phyloP scores from a whole-genome alignment of 2,888 invertebrate species.

The Meteorus cinctellus region DNA sequence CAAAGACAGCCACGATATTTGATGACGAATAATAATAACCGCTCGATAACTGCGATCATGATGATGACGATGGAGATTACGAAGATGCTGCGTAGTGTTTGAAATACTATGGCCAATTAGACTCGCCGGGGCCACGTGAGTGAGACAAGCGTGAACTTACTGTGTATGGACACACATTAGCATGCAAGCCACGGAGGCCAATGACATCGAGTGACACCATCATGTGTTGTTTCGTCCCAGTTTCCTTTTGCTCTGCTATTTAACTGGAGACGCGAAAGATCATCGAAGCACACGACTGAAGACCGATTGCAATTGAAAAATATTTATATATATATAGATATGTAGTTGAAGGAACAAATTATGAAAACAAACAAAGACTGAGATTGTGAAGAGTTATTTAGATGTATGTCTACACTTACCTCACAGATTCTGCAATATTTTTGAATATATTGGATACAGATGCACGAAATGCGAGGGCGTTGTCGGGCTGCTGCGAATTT shows the following conservation, averaged over 20 bases:
- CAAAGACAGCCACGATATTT: not conserved
- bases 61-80: not conserved
- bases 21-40: not conserved
- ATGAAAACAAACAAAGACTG: slow-evolving; percentile 4
- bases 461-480: slow-evolving; percentile 58
- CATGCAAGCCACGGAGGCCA: slow-evolving; percentile 63
- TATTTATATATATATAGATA: not conserved
- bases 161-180: slow-evolving; percentile 54
- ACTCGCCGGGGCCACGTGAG: slow-evolving; percentile 30
- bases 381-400: not conserved
- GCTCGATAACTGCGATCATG: slow-evolving; percentile 1
- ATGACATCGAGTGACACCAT: slow-evolving; percentile 66
- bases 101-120: not conserved
- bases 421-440: slow-evolving; percentile 62
- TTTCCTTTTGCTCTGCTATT: slow-evolving; percentile 32
- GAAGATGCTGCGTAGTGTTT: not conserved
- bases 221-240: slow-evolving; percentile 46
- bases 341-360: not conserved
- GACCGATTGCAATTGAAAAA: not conserved
- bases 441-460: slow-evolving; percentile 58
- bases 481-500: slow-evolving; percentile 51
- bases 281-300: not conserved
- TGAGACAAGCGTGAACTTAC: slow-evolving; percentile 49
- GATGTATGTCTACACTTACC: slow-evolving; percentile 55
- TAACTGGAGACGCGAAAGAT: slow-evolving; percentile 7